Evolutionary conservation across 2,797 vertebrate species (phyloP).

Genomic region (Anolis apletophallus): DNA sequence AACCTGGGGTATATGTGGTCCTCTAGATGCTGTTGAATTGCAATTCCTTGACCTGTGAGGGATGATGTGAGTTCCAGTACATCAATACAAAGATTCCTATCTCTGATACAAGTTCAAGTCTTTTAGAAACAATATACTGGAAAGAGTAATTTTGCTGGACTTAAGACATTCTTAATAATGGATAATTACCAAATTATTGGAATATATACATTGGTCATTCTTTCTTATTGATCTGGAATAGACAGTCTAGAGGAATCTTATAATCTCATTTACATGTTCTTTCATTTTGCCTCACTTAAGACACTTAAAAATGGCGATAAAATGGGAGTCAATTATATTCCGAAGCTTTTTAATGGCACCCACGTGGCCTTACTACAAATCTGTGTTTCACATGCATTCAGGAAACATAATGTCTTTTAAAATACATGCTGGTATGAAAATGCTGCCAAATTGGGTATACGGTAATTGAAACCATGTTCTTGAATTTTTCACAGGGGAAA

Average conservation of each 20-base stretch:
- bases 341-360: constrained; percentile 10
- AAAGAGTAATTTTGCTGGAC: neutral
- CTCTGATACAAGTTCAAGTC: neutral
- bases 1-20: neutral
- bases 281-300: neutral
- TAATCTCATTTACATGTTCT: constrained; percentile 7
- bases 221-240: constrained; percentile 10
- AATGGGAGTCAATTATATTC: constrained; percentile 6
- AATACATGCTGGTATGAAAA: neutral
- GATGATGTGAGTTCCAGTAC: neutral
- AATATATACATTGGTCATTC: neutral
- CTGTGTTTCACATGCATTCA: neutral
- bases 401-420: constrained; percentile 3
- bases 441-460: neutral
- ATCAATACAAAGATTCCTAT: neutral
- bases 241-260: constrained; percentile 9
- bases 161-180: neutral
- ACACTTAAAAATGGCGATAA: constrained; percentile 2
- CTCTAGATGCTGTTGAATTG: neutral
- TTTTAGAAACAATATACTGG: neutral
- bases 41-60: neutral
- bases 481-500: neutral
- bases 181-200: constrained; percentile 2
- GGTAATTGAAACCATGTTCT: neutral
- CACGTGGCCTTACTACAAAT: neutral